A percentile compares a stretch with the other conserved stretches of the same genome.
These are phyloP conservation scores for Operophtera brumata DNA, from an alignment of 2,888 invertebrate genomes.

Conservation along the genomic window DNA sequence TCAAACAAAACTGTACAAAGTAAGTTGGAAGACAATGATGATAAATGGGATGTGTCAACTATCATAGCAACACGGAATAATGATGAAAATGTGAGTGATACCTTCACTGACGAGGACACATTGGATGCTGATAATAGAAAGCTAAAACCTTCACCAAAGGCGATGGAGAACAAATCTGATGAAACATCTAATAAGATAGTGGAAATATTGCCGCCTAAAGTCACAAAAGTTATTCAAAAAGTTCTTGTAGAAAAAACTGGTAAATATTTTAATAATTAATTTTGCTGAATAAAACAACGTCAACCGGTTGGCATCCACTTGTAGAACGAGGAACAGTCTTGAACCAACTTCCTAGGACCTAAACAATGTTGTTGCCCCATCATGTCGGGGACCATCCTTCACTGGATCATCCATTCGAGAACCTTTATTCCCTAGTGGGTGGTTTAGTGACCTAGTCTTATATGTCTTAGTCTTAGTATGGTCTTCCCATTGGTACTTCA, in stretches of 20 bases:
- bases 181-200: background rate
- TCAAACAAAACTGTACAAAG: conserved; percentile 43
- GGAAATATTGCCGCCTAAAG: conserved; percentile 10
- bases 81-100: conserved; percentile 59
- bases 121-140: conserved; percentile 37
- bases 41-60: conserved; percentile 62
- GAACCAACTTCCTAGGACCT: no score
- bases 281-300: background rate
- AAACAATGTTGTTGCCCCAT: no score
- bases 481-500: no score
- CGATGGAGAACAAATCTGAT: background rate
- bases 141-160: conserved; percentile 1
- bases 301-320: no score
- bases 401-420: no score
- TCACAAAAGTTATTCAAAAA: conserved; percentile 2
- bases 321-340: no score
- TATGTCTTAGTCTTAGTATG: no score
- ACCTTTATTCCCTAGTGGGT: no score
- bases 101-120: conserved; percentile 71
- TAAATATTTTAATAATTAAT: conserved; percentile 1
- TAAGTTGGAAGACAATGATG: conserved; percentile 33
- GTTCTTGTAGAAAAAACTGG: conserved; percentile 16
- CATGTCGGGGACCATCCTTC: no score
- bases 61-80: conserved; percentile 53
- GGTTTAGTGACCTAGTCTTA: no score